Evolutionary conservation across 53 echinoderm and acorn worm species (phyloP), one percentile per base, ranked within the genome.

Genomic region (Apostichopus leukothele): DNA sequence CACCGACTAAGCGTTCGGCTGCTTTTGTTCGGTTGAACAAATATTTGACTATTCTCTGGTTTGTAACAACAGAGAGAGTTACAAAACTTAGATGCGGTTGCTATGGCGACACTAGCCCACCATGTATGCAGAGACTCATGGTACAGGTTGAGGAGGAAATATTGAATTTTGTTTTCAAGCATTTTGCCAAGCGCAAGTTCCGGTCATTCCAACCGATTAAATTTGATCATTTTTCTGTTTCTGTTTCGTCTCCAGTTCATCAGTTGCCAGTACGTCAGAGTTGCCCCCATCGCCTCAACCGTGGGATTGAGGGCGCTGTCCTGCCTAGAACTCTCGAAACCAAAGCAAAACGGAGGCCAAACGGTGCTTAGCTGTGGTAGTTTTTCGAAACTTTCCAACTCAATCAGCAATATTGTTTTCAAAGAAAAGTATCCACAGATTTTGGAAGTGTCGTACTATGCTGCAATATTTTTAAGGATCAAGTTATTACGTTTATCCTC

Each of bases 191-290:
- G 39, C 3, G 39, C 2, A 39, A 39, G 39, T 39, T 39, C 39
- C 39, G 39, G 39, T 39, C 39, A 79, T 79, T 26, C 27, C 27
- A 79, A 19, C 39, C 39, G 39, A 74, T 4, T 74, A 22, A 74
- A 11, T 11, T 11, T 19, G 74, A 74, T 11, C 14, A 74, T 74
- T 7, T 88, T 10, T 50, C 73, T 57, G 75, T 89, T 86, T 89
- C 53, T 84, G 75, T 52, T 86, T 52, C n/a, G 57, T 75, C 83
- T 76, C 83, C 94, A 99, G 99, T 92, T 99, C 99, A 10, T 99
- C 99, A 89, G 99, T 99, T 90, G 99, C 99, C 77, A 99, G 99
- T 94, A 96, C 99, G 68, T 94, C 99, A 53, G 99, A 99, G 90
- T 88, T 99, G 78, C 99, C 99, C 20, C 99, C 99, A 66, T 93